Base-by-base conservation (phyloP, 2,797 vertebrate genomes). In the Poecilia gillii region DNA sequence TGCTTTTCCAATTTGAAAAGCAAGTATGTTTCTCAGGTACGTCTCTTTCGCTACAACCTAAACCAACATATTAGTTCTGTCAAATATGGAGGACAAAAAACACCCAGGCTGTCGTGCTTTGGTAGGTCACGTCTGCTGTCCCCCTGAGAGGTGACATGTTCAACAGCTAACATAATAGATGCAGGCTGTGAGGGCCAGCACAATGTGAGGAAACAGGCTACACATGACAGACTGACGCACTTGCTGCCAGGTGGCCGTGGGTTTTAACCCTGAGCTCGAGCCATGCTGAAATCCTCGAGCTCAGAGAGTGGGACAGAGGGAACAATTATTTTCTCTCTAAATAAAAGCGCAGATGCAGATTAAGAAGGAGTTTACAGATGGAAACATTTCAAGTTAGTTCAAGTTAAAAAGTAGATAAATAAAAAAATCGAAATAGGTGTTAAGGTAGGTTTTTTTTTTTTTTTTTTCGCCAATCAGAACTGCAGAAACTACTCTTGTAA, bases 171-270 rank as follows among this genome's bases (percentile, higher is more conserved):
- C 53, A 77, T 12, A 74, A 71, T 73, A 75, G 51, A 73, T 18
- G 20, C 74, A 87, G 82, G 39, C 77, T 75, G 66, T 28, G 72
- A 78, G 85, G 73, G 70, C 72, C 72, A 86, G 87, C 87, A 94
- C 95, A 95, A 95, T 95, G 83, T 13, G 83, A 95, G 94, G 94
- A 95, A 95, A 93, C 87, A 49, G 82, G 72, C 77, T 11, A 49
- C 87, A 78, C 84, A 84, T 93, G 91, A 93, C 88, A 66, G 75
- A 45, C 84, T 92, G 90, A 94, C 91, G 90, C 92, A 93, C 85
- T 81, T 70, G 74, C 28, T 70, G 81, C 87, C 94, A 95, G 91
- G 90, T 95, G 93, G 88, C 86, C 46, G 14, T n/a, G 55, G 28
- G 11, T 31, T 75, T 43, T 85, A 87, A 92, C 88, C 91, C 91